These are phyloP conservation scores for Calonectris borealis DNA, from an alignment of 2,113 vertebrate genomes.

Conservation along the genomic window DNA sequence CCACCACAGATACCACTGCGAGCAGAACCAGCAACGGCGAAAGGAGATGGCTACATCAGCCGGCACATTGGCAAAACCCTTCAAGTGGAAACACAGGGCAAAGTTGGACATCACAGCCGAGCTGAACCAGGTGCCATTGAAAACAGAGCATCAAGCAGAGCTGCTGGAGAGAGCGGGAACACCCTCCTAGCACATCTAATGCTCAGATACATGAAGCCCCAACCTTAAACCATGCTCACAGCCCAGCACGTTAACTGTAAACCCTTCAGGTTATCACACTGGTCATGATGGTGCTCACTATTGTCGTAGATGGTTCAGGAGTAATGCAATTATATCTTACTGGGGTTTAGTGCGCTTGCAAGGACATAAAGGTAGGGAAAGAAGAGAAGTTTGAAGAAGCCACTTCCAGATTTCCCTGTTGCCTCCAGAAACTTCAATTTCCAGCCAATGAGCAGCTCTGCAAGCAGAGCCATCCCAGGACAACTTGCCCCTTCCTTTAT, in stretches of 20 bases:
- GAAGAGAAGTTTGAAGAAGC: not conserved
- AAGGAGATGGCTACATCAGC: not conserved
- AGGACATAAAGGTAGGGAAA: not conserved
- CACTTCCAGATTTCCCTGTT: not conserved
- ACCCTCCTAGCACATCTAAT: not conserved
- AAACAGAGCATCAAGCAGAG: not conserved
- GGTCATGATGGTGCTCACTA: not conserved
- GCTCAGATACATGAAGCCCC: not conserved
- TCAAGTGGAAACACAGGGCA: not conserved
- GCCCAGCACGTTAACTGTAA: not conserved
- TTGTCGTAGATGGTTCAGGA: not conserved
- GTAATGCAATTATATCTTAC: not conserved
- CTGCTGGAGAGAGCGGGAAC: not conserved
- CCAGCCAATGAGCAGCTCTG: not conserved
- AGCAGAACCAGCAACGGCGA: accelerated
- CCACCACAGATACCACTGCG: not conserved
- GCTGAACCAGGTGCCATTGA: not conserved
- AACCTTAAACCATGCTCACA: not conserved
- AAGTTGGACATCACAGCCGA: not conserved
- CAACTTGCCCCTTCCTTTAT: not conserved
- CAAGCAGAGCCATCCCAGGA: not conserved
- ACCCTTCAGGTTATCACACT: not conserved
- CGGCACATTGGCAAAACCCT: not conserved
- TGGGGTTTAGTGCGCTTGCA: not conserved
- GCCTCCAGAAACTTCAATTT: not conserved